These are phyloP conservation scores for Hylia prasina DNA, from an alignment of 2,113 vertebrate genomes.

Conservation along the genomic window DNA sequence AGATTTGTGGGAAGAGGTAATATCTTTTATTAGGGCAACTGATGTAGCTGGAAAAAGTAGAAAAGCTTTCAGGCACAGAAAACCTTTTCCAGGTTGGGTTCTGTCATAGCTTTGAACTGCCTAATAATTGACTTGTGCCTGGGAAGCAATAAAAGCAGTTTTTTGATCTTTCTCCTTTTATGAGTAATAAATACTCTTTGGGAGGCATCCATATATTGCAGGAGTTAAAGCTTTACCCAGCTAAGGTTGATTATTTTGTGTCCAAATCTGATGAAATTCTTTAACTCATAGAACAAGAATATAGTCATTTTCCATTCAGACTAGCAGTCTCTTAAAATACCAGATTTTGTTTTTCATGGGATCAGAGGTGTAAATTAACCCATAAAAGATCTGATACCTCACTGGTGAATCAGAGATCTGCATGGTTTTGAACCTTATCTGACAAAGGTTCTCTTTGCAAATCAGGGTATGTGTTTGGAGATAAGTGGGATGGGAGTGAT, in stretches of 20 bases:
- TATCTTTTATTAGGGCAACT: not conserved
- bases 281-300: not conserved
- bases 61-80: not conserved
- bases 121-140: not conserved
- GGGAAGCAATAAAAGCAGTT: not conserved
- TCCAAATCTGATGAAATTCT: not conserved
- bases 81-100: not conserved
- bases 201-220: not conserved
- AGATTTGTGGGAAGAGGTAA: not conserved
- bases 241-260: not conserved
- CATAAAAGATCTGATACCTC: not conserved
- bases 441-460: not conserved
- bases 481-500: not conserved
- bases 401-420: not conserved
- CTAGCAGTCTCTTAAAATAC: not conserved
- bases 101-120: not conserved
- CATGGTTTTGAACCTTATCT: not conserved
- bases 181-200: not conserved
- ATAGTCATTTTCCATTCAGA: not conserved
- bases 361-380: not conserved
- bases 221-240: not conserved
- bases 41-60: not conserved
- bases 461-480: not conserved
- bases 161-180: not conserved
- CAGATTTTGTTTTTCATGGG: not conserved